Evolutionary conservation across 92 coral and sea anemone species (phyloP), one percentile per base, ranked within the genome.

Genomic region (Palythoa grandis): DNA sequence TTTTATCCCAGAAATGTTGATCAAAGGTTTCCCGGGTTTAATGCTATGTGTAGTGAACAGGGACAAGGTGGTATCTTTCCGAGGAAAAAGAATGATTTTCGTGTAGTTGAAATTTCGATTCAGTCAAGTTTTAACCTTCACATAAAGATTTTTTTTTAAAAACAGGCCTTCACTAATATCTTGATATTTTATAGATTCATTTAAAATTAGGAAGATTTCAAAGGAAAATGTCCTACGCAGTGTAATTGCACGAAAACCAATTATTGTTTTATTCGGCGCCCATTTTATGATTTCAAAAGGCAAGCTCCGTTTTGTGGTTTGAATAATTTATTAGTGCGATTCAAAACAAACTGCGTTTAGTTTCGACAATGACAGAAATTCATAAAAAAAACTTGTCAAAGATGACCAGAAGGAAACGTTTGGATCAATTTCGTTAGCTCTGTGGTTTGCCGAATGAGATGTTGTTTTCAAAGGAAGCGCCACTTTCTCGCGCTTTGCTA

Each of bases 241-340:
- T n/a, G 60, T 80, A 80, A 80, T 47, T 65, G 74, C 48, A 63
- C 19, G 57, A 66, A 80, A 63, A 63, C 58, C 73, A 66, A 79
- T 79, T 79, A 63, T 79, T 37, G 43, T 9, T 79, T 65, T 65
- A 65, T 65, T 79, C 60, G 74, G 70, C 37, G 61, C 43, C 85
- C 74, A 66, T 80, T 80, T 80, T 43, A 80, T 66, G 73, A 80
- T 80, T 63, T 80, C 85, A 80, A 63, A 80, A 66, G 74, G 85
- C 72, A 80, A 80, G 85, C 74, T 66, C 85, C 74, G 85, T 65
- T 80, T 48, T 80, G 85, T 23, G 5, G 58, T 63, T 48, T 80
- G 85, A 80, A 80, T 80, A 80, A 80, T 80, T 65, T 52, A 80
- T 80, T 65, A 80, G 74, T 35, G 7, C 39, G 39, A 63, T 63